Evolutionary conservation across 2,797 vertebrate species (phyloP), one percentile per base, ranked within the genome.

Genomic region (Oreortyx pictus): DNA sequence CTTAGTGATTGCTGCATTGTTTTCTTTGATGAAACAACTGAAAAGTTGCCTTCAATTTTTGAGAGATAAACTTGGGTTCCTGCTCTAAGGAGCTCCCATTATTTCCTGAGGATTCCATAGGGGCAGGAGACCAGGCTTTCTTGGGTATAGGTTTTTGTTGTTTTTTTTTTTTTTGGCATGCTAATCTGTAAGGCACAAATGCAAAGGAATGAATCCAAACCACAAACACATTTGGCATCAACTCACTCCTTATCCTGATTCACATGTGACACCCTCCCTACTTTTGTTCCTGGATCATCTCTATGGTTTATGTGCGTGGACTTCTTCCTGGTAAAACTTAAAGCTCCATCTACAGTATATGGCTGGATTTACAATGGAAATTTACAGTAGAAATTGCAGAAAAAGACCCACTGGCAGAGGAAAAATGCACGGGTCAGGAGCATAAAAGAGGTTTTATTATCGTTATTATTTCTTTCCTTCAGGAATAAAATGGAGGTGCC

Each of bases 331-430:
- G 59, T 39, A 86, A 75, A 92, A 85, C 35, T 78, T 75, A 89
- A 65, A 92, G 88, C 82, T 87, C 56, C 86, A 89, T 85, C 86
- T 89, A 70, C 50, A 78, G 73, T 52, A 27, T 5, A 33, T 3
- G 6, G 27, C 87, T 65, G 62, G 70, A 66, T 66, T 89, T 88
- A 65, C 78, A 82, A 24, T 2, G 8, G 81, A 80, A 92, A 92
- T 82, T 82, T 89, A 85, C 75, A n/a, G 14, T 22, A 74, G 31
- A 4, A 64, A 77, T 46, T 49, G 5, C 23, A 70, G 66, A 54
- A 77, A 82, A 88, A 67, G 16, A 1, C 9, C 23, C 52, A 54
- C 1, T 19, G 13, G 10, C 11, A 71, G 33, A 44, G 3, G 35
- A 52, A 85, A 90, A 85, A 82, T 74, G 49, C 33, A 52, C 7